phyloP scores from a whole-genome alignment of 1,140 invertebrate species.

The Sitophilus oryzae region DNA sequence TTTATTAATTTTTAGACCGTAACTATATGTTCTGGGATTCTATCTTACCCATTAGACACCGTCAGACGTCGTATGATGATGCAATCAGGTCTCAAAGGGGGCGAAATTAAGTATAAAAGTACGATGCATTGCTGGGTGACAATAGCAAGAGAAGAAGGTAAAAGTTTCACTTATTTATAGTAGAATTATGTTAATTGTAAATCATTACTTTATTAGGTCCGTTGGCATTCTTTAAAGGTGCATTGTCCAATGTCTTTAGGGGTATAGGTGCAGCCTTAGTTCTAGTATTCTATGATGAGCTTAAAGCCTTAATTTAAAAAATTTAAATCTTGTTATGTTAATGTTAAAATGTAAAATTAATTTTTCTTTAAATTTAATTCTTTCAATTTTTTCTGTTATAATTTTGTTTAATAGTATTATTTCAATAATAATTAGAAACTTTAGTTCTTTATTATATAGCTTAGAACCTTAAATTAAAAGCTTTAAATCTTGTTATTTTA shows the following conservation, averaged over 20 bases:
- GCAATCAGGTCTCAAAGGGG: conserved; percentile 64
- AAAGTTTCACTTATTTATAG: too few species aligned
- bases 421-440: too few species aligned
- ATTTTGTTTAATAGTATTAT: too few species aligned
- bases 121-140: conserved; percentile 69
- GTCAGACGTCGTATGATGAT: conserved; percentile 88
- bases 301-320: conserved; percentile 52
- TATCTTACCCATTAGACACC: conserved; percentile 86
- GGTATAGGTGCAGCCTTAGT: conserved; percentile 74
- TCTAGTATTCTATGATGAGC: conserved; percentile 72
- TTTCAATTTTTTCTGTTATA: too few species aligned
- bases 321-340: too few species aligned
- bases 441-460: too few species aligned
- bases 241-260: conserved; percentile 71
- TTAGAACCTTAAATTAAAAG: conserved; percentile 10
- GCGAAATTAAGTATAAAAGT: conserved; percentile 65
- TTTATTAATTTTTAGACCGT: conserved; percentile 37
- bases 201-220: conserved; percentile 16
- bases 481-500: too few species aligned
- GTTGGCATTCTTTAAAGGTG: conserved; percentile 73
- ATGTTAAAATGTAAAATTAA: too few species aligned
- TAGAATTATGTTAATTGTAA: neutral
- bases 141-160: conserved; percentile 60
- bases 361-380: too few species aligned
- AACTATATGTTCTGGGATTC: conserved; percentile 47